A percentile compares a stretch with the other conserved stretches of the same genome.
phyloP scores from a whole-genome alignment of 2,113 vertebrate species.

The Muntiacus muntjak region DNA sequence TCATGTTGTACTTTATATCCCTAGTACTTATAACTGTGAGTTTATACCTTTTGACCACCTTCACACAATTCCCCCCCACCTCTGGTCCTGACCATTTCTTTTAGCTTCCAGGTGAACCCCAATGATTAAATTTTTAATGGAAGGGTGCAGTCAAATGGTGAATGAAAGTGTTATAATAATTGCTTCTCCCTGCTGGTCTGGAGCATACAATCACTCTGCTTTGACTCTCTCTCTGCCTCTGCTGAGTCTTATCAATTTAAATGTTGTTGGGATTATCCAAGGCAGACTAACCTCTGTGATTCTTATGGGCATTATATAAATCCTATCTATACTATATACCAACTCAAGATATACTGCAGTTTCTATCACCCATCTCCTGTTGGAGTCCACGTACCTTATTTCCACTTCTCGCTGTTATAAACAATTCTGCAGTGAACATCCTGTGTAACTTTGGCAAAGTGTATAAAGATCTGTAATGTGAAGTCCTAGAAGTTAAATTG shows the following conservation, averaged over 20 bases:
- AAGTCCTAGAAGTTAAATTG: not conserved
- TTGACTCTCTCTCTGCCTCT: not conserved
- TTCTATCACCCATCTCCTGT: not conserved
- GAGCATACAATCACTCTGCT: not conserved
- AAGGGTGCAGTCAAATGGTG: not conserved
- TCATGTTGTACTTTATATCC: not conserved
- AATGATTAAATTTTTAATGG: not conserved
- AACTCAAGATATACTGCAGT: not conserved
- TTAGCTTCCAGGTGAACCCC: not conserved
- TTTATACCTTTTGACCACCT: not conserved
- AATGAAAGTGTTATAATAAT: not conserved
- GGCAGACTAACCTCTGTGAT: not conserved
- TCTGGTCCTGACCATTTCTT: not conserved
- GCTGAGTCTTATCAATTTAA: not conserved
- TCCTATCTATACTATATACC: not conserved
- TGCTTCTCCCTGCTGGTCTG: not conserved
- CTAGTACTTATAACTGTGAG: not conserved
- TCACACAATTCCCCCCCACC: not conserved
- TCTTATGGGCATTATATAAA: not conserved
- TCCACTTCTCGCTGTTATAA: not conserved
- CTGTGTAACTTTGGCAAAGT: not conserved
- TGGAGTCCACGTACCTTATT: not conserved
- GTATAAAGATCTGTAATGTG: not conserved
- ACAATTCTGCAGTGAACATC: not conserved
- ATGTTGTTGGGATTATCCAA: not conserved